Evolutionary conservation across 2,888 invertebrate species (phyloP).

Genomic region (Temnothorax unifasciatus): DNA sequence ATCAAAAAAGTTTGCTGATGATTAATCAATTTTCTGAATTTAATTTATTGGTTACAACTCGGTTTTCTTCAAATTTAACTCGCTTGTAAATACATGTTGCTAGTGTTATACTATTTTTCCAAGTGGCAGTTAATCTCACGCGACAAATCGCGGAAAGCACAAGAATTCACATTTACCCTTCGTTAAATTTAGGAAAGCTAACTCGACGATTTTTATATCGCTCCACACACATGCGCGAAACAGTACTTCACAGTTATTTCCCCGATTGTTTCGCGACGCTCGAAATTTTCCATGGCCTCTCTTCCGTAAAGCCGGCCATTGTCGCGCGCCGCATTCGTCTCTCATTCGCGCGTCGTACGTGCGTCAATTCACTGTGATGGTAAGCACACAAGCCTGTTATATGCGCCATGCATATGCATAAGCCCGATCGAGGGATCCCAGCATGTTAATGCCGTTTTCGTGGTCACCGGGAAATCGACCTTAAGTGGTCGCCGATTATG

Average conservation of each 20-base stretch:
- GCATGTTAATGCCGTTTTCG: constrained; percentile 66
- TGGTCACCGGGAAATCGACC: constrained; percentile 57
- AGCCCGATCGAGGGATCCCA: constrained; percentile 43
- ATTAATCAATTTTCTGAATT: background rate
- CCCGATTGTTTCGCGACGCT: constrained; percentile 12
- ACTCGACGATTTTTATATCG: constrained; percentile 34
- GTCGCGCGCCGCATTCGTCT: constrained; percentile 51
- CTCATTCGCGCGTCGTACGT: constrained; percentile 53
- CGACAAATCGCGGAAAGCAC: background rate
- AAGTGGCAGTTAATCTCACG: background rate
- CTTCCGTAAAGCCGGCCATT: constrained; percentile 38
- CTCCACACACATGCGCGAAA: background rate
- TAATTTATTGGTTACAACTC: background rate
- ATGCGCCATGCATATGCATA: constrained; percentile 65
- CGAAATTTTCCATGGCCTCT: constrained; percentile 64
- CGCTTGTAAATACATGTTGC: background rate
- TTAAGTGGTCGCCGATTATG: constrained; percentile 37
- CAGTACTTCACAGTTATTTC: constrained; percentile 9
- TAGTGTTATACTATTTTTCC: background rate
- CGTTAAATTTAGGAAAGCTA: constrained; percentile 12
- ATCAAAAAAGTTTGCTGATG: background rate
- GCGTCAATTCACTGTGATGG: constrained; percentile 69
- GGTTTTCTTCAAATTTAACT: background rate
- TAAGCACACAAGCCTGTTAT: constrained; percentile 63
- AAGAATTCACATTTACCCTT: background rate